A percentile compares a stretch with the other conserved stretches of the same genome.
Evolutionary conservation across 1,140 invertebrate species (phyloP).

Genomic region (Drosophila miranda): DNA sequence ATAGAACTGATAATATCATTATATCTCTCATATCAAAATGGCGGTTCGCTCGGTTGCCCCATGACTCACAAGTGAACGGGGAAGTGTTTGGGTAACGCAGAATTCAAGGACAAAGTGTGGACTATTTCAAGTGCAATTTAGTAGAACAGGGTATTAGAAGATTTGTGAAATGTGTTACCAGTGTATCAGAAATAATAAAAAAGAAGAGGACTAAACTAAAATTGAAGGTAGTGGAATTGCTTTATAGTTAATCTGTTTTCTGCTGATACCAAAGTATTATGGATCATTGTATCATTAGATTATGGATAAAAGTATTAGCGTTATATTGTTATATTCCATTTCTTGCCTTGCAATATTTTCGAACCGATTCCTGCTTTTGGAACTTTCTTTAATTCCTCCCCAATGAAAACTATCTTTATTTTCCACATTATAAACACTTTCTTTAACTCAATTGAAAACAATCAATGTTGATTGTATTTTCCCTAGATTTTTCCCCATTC

Average conservation of each 20-base stretch:
- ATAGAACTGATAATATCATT: constrained; percentile 69
- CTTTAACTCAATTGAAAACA: constrained; percentile 6
- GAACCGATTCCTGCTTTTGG: too few species aligned
- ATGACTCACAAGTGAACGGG: constrained; percentile 47
- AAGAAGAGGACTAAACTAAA: too few species aligned
- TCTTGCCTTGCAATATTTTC: too few species aligned
- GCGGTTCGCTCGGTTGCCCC: constrained; percentile 20
- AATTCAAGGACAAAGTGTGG: constrained; percentile 28
- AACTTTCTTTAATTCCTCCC: too few species aligned
- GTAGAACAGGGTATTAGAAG: not conserved
- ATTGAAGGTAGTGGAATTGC: too few species aligned
- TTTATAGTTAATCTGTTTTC: too few species aligned
- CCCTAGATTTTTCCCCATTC: constrained; percentile 9
- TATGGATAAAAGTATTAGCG: too few species aligned
- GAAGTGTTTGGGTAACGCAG: constrained; percentile 8
- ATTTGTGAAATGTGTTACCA: not conserved
- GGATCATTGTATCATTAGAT: too few species aligned
- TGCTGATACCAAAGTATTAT: too few species aligned
- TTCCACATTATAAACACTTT: not conserved
- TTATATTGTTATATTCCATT: too few species aligned
- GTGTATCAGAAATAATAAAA: too few species aligned
- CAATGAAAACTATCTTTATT: too few species aligned
- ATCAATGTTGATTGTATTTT: constrained; percentile 11
- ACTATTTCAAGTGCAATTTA: constrained; percentile 4
- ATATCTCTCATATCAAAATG: constrained; percentile 63